Evolutionary conservation across 2,113 vertebrate species (phyloP).

Genomic region (Archilochus colubris): DNA sequence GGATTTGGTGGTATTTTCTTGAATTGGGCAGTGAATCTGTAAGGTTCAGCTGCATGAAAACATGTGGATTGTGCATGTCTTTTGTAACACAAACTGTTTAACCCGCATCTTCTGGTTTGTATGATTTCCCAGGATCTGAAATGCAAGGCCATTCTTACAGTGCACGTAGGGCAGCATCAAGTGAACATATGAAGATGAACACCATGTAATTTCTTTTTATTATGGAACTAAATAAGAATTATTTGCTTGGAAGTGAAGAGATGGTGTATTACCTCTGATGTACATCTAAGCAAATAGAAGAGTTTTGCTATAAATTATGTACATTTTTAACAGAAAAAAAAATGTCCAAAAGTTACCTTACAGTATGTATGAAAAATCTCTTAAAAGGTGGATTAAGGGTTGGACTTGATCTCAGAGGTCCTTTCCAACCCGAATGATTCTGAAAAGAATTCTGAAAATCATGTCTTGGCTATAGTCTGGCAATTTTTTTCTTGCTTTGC

Average conservation of each 20-base stretch:
- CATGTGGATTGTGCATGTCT: fast-evolving
- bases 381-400: not conserved
- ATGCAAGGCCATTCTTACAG: not conserved
- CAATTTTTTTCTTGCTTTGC: not conserved
- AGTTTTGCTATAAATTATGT: fast-evolving
- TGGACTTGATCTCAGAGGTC: too few relatives aligned
- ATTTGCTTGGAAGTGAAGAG: not conserved
- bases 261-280: not conserved
- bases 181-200: not conserved
- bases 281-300: not conserved
- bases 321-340: not conserved
- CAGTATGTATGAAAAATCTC: not conserved
- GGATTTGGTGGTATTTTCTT: not conserved
- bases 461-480: not conserved
- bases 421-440: too few relatives aligned
- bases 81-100: not conserved
- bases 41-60: not conserved
- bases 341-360: not conserved
- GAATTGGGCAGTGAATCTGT: not conserved
- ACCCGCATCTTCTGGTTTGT: not conserved
- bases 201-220: not conserved
- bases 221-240: not conserved
- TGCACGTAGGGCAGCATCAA: not conserved
- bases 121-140: not conserved
- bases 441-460: not conserved